A percentile compares a stretch with the other conserved stretches of the same genome.
phyloP scores from a whole-genome alignment of 2,113 vertebrate species.

The Triplophysa tibetana region DNA sequence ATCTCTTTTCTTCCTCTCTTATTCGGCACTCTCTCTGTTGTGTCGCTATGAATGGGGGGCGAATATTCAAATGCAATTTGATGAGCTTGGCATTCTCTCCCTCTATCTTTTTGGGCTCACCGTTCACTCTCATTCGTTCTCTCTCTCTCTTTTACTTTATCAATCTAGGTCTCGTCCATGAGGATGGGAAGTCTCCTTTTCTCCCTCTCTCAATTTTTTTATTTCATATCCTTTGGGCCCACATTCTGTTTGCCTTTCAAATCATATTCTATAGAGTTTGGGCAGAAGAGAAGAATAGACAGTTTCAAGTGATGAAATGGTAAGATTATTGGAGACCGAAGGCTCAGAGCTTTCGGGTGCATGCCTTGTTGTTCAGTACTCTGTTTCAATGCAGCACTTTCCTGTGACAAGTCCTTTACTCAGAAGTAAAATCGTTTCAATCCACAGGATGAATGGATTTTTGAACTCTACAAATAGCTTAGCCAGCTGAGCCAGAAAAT shows the following conservation, averaged over 20 bases:
- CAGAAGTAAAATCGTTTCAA: background rate
- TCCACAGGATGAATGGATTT: background rate
- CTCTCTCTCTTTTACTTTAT: slow-evolving; percentile 59
- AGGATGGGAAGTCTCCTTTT: slow-evolving; percentile 3
- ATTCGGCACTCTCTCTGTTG: slow-evolving; percentile 16
- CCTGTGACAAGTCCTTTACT: slow-evolving; percentile 1
- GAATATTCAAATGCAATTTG: slow-evolving; percentile 74
- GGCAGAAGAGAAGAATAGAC: background rate
- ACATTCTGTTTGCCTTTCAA: slow-evolving; percentile 13
- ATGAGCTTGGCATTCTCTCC: slow-evolving; percentile 66
- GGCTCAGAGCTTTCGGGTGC: slow-evolving; percentile 24
- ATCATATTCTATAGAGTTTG: slow-evolving; percentile 24
- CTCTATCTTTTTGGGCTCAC: slow-evolving; percentile 41
- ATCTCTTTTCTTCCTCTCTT: slow-evolving; percentile 21
- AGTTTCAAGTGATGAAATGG: slow-evolving; percentile 19
- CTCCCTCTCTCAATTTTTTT: background rate
- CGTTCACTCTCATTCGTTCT: slow-evolving; percentile 55
- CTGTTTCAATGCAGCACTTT: background rate
- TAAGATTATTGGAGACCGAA: slow-evolving; percentile 53
- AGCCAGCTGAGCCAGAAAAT: background rate
- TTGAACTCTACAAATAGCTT: too few relatives aligned
- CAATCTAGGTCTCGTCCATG: background rate
- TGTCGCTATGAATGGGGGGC: slow-evolving; percentile 24
- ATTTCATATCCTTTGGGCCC: slow-evolving; percentile 14
- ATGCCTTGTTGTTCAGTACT: slow-evolving; percentile 24